Conservation (phyloP, 1,140 invertebrate genomes). For the Drosophila navojoa region DNA sequence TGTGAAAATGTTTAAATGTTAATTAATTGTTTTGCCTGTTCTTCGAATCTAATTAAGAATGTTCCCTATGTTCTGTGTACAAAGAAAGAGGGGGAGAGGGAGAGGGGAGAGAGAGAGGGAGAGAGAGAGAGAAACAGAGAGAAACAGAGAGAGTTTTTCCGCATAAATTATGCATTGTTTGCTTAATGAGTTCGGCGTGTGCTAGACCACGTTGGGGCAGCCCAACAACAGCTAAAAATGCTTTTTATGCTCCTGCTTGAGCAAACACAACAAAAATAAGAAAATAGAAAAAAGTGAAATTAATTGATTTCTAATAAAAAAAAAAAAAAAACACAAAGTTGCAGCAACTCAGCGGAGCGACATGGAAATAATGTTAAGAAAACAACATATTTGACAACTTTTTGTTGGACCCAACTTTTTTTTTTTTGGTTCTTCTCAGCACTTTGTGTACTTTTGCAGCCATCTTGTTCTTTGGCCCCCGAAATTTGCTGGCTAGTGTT, state of each 20-base stretch:
- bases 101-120: no score
- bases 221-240: background rate
- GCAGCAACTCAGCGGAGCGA: no score
- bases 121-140: no score
- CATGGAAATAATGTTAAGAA: constrained; percentile 35
- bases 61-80: constrained; percentile 3
- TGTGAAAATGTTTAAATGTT: background rate
- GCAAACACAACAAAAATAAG: no score
- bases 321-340: constrained; percentile 12
- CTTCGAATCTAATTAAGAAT: background rate
- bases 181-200: constrained; percentile 20
- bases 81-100: background rate
- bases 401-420: constrained; percentile 17
- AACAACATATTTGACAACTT: constrained; percentile 59
- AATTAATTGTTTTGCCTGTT: constrained; percentile 15
- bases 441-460: no score
- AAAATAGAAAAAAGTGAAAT: constrained; percentile 34
- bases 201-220: background rate
- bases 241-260: background rate
- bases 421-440: constrained; percentile 10
- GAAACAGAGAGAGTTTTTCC: background rate
- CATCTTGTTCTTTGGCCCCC: constrained; percentile 6
- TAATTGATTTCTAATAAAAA: constrained; percentile 71
- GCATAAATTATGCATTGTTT: constrained; percentile 42
- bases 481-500: constrained; percentile 41